Evolutionary conservation across 2,888 invertebrate genomes (phyloP).

Genomic region (Plagodis pulveraria): DNA sequence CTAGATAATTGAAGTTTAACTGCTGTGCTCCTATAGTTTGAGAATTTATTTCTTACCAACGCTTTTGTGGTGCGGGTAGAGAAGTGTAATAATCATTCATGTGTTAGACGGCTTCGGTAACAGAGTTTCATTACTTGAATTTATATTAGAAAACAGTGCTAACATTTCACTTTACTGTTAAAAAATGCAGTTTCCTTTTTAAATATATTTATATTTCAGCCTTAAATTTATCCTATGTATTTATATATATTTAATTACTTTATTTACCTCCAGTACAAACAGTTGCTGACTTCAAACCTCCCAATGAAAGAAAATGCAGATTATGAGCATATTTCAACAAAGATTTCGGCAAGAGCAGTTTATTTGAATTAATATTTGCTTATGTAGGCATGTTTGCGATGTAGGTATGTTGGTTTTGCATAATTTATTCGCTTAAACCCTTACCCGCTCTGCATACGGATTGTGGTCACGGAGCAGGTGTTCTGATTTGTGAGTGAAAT

Average conservation of each 20-base stretch:
- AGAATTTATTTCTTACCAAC: not conserved
- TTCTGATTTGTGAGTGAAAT: conserved; percentile 11
- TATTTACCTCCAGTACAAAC: no score
- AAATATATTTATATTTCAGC: no score
- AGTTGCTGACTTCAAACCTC: no score
- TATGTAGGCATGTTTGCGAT: conserved; percentile 33
- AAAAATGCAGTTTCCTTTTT: not conserved
- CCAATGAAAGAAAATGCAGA: no score
- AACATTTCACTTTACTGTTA: no score
- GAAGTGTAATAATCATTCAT: not conserved
- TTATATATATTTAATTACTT: no score
- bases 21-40: not conserved
- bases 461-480: conserved; percentile 36
- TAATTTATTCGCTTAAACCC: conserved; percentile 46
- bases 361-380: conserved; percentile 22
- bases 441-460: conserved; percentile 23
- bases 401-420: conserved; percentile 43
- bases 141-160: no score
- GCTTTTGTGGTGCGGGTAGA: not conserved
- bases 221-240: no score
- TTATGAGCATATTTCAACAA: no score
- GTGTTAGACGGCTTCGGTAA: not conserved
- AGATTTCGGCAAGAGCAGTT: not conserved
- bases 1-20: conserved; percentile 2
- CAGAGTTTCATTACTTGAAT: not conserved